Conservation (phyloP, 1,140 invertebrate species). For the Conus ventricosus region DNA sequence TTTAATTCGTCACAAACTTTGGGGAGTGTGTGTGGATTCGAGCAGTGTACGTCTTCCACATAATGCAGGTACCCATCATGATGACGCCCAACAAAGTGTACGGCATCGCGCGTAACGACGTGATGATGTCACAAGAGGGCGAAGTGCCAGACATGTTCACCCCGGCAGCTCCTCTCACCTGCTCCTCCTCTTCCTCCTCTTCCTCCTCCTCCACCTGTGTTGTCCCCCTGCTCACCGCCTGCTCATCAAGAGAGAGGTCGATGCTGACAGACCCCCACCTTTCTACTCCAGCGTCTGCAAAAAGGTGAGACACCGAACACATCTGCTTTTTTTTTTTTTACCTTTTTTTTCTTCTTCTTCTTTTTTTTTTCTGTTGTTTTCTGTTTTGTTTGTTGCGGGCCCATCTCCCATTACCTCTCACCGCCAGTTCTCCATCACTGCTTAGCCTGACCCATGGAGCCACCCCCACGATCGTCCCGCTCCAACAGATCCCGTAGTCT, state of each 20-base stretch:
- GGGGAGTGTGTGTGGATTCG: too few species aligned
- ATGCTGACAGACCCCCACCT: not conserved
- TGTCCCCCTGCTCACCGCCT: not conserved
- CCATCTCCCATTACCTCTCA: too few species aligned
- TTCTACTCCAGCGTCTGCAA: conserved; percentile 8
- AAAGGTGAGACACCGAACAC: not conserved
- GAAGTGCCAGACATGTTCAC: conserved; percentile 12
- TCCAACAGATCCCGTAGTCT: too few species aligned
- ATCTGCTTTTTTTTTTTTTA: too few species aligned
- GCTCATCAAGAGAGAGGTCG: conserved; percentile 14
- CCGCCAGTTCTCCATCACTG: too few species aligned
- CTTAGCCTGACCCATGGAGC: too few species aligned
- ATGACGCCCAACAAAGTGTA: conserved; percentile 22
- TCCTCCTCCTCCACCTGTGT: not conserved
- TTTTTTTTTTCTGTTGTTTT: too few species aligned
- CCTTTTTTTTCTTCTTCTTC: too few species aligned
- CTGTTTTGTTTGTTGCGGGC: too few species aligned
- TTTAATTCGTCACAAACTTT: too few species aligned
- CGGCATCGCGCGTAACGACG: conserved; percentile 28
- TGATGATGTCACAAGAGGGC: conserved; percentile 29
- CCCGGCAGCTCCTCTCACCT: not conserved
- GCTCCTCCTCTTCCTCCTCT: not conserved
- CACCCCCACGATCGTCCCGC: too few species aligned
- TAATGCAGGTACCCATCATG: conserved; percentile 18
- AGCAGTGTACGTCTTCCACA: too few species aligned